Evolutionary conservation across 2,888 invertebrate genomes (phyloP), one percentile per base, ranked within the genome.

Genomic region (Drosophila borborema): DNA sequence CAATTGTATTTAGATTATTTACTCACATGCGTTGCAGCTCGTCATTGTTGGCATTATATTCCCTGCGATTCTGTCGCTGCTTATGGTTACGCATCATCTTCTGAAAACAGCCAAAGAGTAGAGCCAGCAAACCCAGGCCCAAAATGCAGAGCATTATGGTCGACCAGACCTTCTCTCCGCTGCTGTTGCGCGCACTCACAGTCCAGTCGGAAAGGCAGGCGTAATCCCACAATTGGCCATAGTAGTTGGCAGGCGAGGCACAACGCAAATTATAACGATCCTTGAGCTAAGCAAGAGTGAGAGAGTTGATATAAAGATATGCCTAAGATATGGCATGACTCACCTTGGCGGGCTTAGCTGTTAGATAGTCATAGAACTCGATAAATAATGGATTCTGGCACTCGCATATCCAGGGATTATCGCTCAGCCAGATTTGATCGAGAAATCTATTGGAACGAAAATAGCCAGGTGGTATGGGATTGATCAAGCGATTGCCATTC

Each of bases 341-440:
- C 64, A 92, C 92, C 86, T 92, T 95, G 31, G 93, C 93, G 2
- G 95, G 95, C 71, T 94, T 94, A 20, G 94, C 91, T 2, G 94
- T 95, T 16, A 96, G 87, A 89, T 93, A 96, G 69, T 94, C 94
- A 80, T 95, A 96, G 85, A 96, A 95, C 12, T 94, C 94, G 63
- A 94, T 94, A 90, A 97, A 94, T 28, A 95, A 94, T 0, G 84
- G 80, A 74, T 95, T 94, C n/a, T 91, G 80, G 84, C 97, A 97
- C 74, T 96, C 95, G 90, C 97, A 97, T 70, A 95, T 94, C 97
- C 97, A 97, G 77, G 96, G 95, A 91, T 97, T 97, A 84, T 96
- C 96, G 18, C 94, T 94, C 53, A 97, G 90, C 87, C 94, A 94
- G n/a, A 97, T 91, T 62, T 94, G 93, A 70, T 94, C 93, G 51